Base-by-base conservation (phyloP, 2,888 invertebrate genomes). In the Ferrisia virgata region DNA sequence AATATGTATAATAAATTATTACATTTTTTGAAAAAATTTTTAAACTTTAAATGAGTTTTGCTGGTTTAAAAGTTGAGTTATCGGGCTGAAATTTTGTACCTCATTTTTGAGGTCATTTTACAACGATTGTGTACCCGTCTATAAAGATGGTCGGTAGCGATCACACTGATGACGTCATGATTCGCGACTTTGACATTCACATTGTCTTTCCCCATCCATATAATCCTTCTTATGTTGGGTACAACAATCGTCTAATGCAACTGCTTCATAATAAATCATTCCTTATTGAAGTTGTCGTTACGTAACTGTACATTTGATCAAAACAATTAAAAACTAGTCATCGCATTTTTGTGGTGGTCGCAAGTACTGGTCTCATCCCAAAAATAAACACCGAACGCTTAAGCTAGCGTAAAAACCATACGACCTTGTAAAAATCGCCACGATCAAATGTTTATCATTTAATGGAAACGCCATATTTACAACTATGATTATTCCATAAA, bases 401-500 rank as follows among this genome's bases (percentile, higher is more conserved):
- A 13, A 64, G 25, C 25, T 64, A 64, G 25, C 58, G n/a, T 25
- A 64, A 64, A 64, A 64, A 64, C 58, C 47, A n/a, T 31, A 11
- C 22, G 47, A 47, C 79, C 79, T 79, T 79, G 79, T 22, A 79
- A 79, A 47, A 79, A 43, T 79, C 79, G 72, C 31, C 79, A 8
- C 43, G 47, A 47, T 47, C 28, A 25, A 79, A 40, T 18, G 40
- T 79, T 79, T 31, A 79, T 79, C 79, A 79, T 43, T 79, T 47
- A 72, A 72, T 72, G 33, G 47, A 79, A 47, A 79, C 79, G 79
- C 72, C 47, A 79, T 79, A 79, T 47, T 79, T 79, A 79, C 40
- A 40, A 79, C 79, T 47, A 47, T 47, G 79, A 28, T 47, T 11
- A 79, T 47, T 31, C 79, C 79, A 79, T 79, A 79, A 79, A 79